Conservation (phyloP, 2,113 vertebrate genomes). For the Megaleporinus macrocephalus region DNA sequence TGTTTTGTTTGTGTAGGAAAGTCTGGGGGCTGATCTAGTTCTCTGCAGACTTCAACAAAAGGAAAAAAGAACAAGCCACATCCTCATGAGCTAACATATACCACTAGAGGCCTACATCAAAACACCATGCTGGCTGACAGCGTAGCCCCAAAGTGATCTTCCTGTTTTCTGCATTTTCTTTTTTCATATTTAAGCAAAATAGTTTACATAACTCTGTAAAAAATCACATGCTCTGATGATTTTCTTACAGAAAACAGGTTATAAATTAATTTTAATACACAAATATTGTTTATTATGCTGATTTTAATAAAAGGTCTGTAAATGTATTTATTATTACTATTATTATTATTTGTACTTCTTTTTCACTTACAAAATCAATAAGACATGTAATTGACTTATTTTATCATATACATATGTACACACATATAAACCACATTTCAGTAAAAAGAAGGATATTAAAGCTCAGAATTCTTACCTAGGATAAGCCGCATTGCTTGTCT, state of each 20-base stretch:
- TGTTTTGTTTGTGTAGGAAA: not conserved
- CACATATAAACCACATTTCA: no score
- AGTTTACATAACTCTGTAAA: not conserved
- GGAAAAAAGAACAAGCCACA: slow-evolving; percentile 21
- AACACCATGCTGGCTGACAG: not conserved
- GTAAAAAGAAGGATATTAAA: not conserved
- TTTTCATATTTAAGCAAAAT: not conserved
- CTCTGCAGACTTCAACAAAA: slow-evolving; percentile 2
- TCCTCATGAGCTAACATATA: slow-evolving; percentile 15
- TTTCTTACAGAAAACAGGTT: no score
- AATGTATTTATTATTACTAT: no score
- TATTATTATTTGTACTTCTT: no score
- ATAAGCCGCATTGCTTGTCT: slow-evolving; percentile 28
- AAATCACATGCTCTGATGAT: no score
- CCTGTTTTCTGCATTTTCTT: not conserved
- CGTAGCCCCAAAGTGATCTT: not conserved
- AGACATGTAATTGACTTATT: no score
- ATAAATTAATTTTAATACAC: no score
- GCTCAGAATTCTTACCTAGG: slow-evolving; percentile 26
- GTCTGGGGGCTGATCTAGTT: not conserved
- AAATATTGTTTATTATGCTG: no score
- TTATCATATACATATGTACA: no score
- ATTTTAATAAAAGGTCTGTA: no score
- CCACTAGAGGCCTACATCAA: not conserved
- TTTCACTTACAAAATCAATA: no score